Evolutionary conservation across 1,140 invertebrate species (phyloP), one percentile per base, ranked within the genome.

Genomic region (Gerris buenoi): DNA sequence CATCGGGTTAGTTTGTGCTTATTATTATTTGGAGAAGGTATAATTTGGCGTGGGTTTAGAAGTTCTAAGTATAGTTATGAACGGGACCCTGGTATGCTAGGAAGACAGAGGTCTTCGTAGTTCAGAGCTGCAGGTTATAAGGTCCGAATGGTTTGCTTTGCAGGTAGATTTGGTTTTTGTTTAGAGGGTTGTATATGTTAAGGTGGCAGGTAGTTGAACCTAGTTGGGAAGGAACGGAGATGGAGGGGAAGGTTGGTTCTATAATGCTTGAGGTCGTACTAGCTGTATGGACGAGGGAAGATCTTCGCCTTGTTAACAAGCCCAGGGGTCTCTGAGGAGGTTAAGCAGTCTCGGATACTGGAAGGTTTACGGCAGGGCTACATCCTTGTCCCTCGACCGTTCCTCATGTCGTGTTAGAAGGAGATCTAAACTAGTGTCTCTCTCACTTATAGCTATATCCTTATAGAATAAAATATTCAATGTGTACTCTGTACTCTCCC

Each of bases 351-450:
- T 65, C 65, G 25, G 65, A 65, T 65, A n/a, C n/a, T n/a, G n/a
- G n/a, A n/a, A n/a, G n/a, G n/a, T n/a, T n/a, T n/a, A n/a, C n/a
- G n/a, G n/a, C n/a, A n/a, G n/a, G n/a, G n/a, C n/a, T n/a, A n/a
- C n/a, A n/a, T n/a, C n/a, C n/a, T n/a, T n/a, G n/a, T 29, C 26
- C 14, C 46, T 57, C 23, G 59, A 27, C 25, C 25, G 25, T n/a
- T 65, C 29, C 2, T 27, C 65, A 65, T 25, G 46, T 65, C 23
- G n/a, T n/a, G n/a, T n/a, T 65, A n/a, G 10, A n/a, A n/a, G n/a
- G n/a, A n/a, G n/a, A n/a, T n/a, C n/a, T n/a, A n/a, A n/a, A n/a
- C n/a, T n/a, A n/a, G n/a, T n/a, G n/a, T n/a, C n/a, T n/a, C n/a
- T n/a, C n/a, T n/a, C n/a, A n/a, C n/a, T n/a, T n/a, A n/a, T n/a